phyloP scores from a whole-genome alignment of 1,140 invertebrate genomes.

The Drosophila suzukii region DNA sequence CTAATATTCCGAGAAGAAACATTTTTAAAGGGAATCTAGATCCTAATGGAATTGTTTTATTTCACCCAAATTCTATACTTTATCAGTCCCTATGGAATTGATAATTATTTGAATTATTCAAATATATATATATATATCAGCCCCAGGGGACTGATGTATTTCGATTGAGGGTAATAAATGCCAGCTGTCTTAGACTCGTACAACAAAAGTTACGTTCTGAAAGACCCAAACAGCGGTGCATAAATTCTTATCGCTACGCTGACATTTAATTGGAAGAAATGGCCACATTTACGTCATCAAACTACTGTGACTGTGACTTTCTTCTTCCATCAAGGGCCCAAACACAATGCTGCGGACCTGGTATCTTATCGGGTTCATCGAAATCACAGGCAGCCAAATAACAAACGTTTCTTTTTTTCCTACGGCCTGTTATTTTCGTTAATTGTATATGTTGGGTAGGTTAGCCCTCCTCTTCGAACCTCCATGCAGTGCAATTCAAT shows the following conservation, averaged over 20 bases:
- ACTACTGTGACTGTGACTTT: constrained; percentile 31
- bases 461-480: constrained; percentile 38
- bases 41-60: too few relatives aligned
- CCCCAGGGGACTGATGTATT: background rate
- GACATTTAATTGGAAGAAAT: constrained; percentile 52
- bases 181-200: background rate
- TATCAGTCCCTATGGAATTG: too few relatives aligned
- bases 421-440: constrained; percentile 16
- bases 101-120: too few relatives aligned
- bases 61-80: too few relatives aligned
- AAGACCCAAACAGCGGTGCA: constrained; percentile 25
- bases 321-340: constrained; percentile 38
- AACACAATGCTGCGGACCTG: constrained; percentile 3
- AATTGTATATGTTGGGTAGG: constrained; percentile 41
- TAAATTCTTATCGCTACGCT: constrained; percentile 40
- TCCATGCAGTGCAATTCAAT: constrained; percentile 42
- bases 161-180: background rate
- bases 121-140: too few relatives aligned
- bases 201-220: constrained; percentile 56
- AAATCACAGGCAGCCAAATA: constrained; percentile 36
- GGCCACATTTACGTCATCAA: constrained; percentile 58
- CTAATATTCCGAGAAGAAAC: too few relatives aligned
- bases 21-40: too few relatives aligned
- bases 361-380: constrained; percentile 44
- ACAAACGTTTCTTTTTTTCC: constrained; percentile 27